phyloP scores from a whole-genome alignment of 2,797 vertebrate species.

The Discoglossus pictus region DNA sequence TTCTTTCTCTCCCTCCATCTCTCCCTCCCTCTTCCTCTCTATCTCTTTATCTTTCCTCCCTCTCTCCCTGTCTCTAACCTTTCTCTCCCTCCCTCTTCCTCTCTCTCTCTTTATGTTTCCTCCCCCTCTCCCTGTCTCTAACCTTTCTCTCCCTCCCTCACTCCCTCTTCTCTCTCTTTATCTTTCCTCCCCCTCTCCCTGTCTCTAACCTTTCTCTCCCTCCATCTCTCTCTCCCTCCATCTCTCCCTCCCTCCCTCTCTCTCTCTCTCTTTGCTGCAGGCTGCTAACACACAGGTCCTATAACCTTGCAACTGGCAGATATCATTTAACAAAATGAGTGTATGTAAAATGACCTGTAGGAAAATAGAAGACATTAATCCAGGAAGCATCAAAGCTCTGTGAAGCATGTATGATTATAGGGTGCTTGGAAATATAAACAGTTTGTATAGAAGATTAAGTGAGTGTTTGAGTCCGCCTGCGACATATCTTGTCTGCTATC shows the following conservation, averaged over 20 bases:
- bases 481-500: constrained; percentile 81
- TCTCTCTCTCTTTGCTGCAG: constrained; percentile 6
- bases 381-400: constrained; percentile 71
- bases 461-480: constrained; percentile 75
- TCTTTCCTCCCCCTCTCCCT: too few species aligned
- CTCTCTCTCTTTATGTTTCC: too few species aligned
- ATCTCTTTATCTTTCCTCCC: too few species aligned
- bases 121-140: too few species aligned
- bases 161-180: too few species aligned
- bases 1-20: too few species aligned
- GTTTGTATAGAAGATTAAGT: constrained; percentile 81
- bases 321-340: constrained; percentile 75
- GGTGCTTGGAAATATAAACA: constrained; percentile 78
- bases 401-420: constrained; percentile 76
- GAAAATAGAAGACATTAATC: constrained; percentile 68
- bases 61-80: too few species aligned
- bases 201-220: too few species aligned
- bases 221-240: background rate
- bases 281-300: constrained; percentile 5
- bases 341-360: constrained; percentile 68
- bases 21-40: too few species aligned
- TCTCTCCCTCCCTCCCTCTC: background rate
- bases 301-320: constrained; percentile 65
- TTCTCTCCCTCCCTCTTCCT: too few species aligned
- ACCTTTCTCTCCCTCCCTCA: too few species aligned